Base-by-base conservation (phyloP, 2,797 vertebrate genomes). In the Cyclura pinguis region DNA sequence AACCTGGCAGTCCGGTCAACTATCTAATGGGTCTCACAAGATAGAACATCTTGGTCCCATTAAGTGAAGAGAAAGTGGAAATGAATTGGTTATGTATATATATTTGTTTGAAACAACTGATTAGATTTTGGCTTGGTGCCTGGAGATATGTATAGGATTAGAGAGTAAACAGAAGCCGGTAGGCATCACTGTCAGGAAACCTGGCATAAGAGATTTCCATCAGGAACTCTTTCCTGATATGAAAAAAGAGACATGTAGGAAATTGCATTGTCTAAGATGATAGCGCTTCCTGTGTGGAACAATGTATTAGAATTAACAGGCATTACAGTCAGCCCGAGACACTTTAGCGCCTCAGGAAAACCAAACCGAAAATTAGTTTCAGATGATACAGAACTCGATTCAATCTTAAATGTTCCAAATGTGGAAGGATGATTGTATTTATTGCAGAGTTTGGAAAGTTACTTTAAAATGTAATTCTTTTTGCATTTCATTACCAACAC, bases 41-140 rank as follows among this genome's bases (percentile, higher is more conserved):
- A 3, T 29, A 73, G 55, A 59, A 88, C 6, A 50, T 72, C 22
- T 89, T 89, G 47, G 52, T 35, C 42, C 57, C 38, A 64, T 57
- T 42, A 84, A 29, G 57, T n/a, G 55, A 77, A 89, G 14, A 77
- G 72, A 72, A 84, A 77, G 22, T 6, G 32, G 55, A 72, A 76
- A 27, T 50, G 35, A 8, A 64, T 18, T 8, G 22, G 47, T n/a
- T 42, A 42, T 3, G 4, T 74, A 3, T 47, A 12, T 24, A 20
- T 38, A 88, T 73, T 29, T 47, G 35, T 47, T 32, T 80, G 62
- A 72, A 88, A 52, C 5, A 82, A 47, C 67, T 83, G 55, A 89
- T 89, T 77, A 84, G 42, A 29, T 84, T 84, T 52, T 84, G 72
- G 88, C 69, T 62, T 76, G 20, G 27, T 77, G 80, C 80, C 80